phyloP scores from a whole-genome alignment of 1,140 invertebrate genomes.

The Pogonomyrmex californicus region DNA sequence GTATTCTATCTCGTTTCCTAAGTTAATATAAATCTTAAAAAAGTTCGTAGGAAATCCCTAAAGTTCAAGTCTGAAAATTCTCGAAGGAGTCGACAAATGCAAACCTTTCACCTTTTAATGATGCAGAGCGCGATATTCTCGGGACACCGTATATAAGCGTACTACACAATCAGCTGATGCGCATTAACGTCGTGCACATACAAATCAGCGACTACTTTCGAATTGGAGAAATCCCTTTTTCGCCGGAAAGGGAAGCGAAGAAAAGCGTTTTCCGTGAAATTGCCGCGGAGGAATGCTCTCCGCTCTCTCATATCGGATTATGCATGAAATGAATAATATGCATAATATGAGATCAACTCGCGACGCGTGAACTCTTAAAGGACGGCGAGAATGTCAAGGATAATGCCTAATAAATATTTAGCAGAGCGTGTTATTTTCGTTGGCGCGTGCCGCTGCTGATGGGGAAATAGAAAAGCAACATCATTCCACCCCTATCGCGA shows the following conservation, averaged over 20 bases:
- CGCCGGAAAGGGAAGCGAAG: background rate
- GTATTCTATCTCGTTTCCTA: background rate
- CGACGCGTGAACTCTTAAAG: background rate
- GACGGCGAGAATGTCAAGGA: conserved; percentile 30
- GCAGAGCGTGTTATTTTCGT: background rate
- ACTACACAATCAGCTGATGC: background rate
- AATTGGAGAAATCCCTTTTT: background rate
- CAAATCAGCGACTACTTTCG: background rate
- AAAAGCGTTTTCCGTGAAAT: too few species aligned
- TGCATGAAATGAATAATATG: too few species aligned
- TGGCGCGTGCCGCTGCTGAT: too few species aligned
- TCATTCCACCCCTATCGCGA: background rate
- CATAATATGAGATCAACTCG: too few species aligned
- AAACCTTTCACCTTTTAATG: background rate
- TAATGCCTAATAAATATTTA: conserved; percentile 40
- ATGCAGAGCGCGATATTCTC: background rate
- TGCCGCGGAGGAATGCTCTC: too few species aligned
- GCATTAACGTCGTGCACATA: background rate
- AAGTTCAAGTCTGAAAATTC: background rate
- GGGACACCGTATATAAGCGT: background rate
- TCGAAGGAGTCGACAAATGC: background rate
- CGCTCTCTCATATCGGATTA: too few species aligned
- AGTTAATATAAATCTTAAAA: background rate
- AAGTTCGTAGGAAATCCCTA: background rate
- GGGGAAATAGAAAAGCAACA: background rate